These are phyloP conservation scores for Lapara coniferarum DNA, from an alignment of 2,888 invertebrate genomes.

Conservation along the genomic window DNA sequence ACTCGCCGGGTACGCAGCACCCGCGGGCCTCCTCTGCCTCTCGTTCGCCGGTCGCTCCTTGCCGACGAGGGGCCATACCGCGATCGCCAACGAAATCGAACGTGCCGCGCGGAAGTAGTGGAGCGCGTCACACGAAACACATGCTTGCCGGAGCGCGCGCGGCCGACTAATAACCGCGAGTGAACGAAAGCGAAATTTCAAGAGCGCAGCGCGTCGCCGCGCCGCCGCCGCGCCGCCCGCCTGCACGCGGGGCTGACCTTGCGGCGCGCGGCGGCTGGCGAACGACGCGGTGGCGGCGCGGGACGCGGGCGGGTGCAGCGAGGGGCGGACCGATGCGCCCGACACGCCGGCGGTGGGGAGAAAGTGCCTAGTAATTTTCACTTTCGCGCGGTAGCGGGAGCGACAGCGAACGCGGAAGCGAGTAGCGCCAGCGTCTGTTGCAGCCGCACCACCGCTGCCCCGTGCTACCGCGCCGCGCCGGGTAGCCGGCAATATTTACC, in stretches of 20 bases:
- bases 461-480: not conserved
- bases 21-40: constrained; percentile 82
- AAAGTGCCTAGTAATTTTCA: constrained; percentile 81
- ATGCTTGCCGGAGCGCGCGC: constrained; percentile 84
- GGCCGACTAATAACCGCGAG: constrained; percentile 83
- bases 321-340: constrained; percentile 64
- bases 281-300: constrained; percentile 56
- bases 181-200: constrained; percentile 89
- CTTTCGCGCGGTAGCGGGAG: constrained; percentile 74
- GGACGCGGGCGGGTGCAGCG: constrained; percentile 62
- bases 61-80: constrained; percentile 80
- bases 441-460: constrained; percentile 9
- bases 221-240: constrained; percentile 67
- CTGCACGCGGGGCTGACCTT: constrained; percentile 71
- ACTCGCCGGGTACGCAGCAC: constrained; percentile 94
- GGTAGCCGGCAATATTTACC: not conserved
- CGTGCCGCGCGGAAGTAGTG: constrained; percentile 61
- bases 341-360: constrained; percentile 70
- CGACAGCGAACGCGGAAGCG: constrained; percentile 46
- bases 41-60: constrained; percentile 78
- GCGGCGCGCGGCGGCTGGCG: constrained; percentile 53
- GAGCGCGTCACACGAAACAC: constrained; percentile 83
- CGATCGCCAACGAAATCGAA: constrained; percentile 76
- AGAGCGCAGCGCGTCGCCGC: constrained; percentile 83
- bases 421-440: constrained; percentile 33